Conservation (phyloP, 92 coral and sea anemone species). For the Parazoanthus swiftii region DNA sequence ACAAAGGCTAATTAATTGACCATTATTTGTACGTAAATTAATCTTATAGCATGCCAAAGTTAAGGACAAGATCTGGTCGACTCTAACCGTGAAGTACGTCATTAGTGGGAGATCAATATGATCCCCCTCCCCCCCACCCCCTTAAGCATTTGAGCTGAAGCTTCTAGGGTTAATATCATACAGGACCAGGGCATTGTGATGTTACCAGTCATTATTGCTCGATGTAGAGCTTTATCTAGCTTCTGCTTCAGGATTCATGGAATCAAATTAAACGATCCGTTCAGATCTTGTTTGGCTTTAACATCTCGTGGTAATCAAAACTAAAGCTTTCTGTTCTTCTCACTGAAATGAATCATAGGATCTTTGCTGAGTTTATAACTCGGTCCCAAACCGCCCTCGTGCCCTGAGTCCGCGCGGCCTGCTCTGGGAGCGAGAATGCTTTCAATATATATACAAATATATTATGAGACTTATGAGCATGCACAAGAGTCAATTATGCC, state of each 20-base stretch:
- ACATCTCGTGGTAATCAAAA: not conserved
- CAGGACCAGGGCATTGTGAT: too few species aligned
- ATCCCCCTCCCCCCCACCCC: too few species aligned
- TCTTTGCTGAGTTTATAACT: not conserved
- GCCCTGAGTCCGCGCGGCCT: not conserved
- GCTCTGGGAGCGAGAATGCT: not conserved
- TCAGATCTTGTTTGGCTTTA: not conserved
- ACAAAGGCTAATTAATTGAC: too few species aligned
- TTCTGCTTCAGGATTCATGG: not conserved
- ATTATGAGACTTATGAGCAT: constrained; percentile 43
- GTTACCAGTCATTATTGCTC: not conserved
- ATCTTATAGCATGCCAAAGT: too few species aligned
- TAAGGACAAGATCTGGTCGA: too few species aligned
- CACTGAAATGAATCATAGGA: not conserved
- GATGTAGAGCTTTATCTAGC: not conserved
- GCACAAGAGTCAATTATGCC: constrained; percentile 59
- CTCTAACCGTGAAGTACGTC: too few species aligned
- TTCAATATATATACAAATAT: not conserved
- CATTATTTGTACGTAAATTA: too few species aligned
- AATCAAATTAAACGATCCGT: not conserved
- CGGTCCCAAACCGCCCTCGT: not conserved
- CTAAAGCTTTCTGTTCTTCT: not conserved
- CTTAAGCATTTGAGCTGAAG: too few species aligned
- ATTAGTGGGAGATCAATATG: too few species aligned
- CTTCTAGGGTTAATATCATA: too few species aligned